These are phyloP conservation scores for Girardia tigrina DNA, from an alignment of 2,888 invertebrate genomes.

Conservation along the genomic window DNA sequence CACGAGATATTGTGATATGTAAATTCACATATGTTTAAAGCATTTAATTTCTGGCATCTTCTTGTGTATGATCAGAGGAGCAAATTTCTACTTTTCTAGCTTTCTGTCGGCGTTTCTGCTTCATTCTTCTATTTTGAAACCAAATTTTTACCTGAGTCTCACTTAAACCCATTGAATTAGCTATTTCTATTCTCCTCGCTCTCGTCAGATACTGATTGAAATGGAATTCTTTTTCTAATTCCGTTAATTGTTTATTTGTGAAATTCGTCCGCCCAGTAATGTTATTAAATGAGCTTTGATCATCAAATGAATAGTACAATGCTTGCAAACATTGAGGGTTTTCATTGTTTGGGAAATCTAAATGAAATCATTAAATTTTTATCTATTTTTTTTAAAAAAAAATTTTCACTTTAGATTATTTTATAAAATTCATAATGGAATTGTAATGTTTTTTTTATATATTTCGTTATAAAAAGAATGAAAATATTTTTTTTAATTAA, in stretches of 20 bases:
- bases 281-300: not conserved
- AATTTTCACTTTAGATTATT: too few relatives aligned
- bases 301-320: not conserved
- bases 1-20: constrained; percentile 10
- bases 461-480: too few relatives aligned
- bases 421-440: too few relatives aligned
- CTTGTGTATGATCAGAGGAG: not conserved
- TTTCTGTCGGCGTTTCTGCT: constrained; percentile 49
- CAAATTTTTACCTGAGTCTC: constrained; percentile 66
- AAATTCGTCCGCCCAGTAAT: constrained; percentile 76
- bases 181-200: constrained; percentile 89
- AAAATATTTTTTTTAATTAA: too few relatives aligned
- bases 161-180: constrained; percentile 81
- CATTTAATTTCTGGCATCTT: not conserved
- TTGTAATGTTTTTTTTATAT: too few relatives aligned
- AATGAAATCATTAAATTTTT: too few relatives aligned
- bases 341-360: not conserved
- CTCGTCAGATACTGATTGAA: constrained; percentile 95
- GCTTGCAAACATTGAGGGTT: constrained; percentile 16
- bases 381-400: too few relatives aligned
- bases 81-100: constrained; percentile 37
- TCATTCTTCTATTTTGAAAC: constrained; percentile 51
- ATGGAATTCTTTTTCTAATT: constrained; percentile 96
- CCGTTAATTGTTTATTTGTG: constrained; percentile 95
- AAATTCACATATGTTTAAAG: not conserved